phyloP scores from a whole-genome alignment of 2,113 vertebrate species.

The Rallus limicola region DNA sequence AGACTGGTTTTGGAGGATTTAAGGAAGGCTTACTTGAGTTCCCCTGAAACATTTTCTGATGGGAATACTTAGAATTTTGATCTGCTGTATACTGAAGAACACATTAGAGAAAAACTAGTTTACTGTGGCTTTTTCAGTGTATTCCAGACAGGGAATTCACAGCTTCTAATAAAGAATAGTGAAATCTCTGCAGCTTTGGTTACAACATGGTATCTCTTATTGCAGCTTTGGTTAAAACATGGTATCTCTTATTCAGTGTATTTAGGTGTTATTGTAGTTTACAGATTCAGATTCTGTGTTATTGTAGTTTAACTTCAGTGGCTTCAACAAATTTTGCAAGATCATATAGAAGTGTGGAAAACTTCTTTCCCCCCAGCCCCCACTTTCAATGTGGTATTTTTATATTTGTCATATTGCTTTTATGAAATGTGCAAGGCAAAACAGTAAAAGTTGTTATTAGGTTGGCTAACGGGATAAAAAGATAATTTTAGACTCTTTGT shows the following conservation, averaged over 20 bases:
- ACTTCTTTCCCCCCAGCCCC: background rate
- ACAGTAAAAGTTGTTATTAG: conserved; percentile 56
- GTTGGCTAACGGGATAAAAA: conserved; percentile 65
- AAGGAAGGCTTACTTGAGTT: conserved; percentile 44
- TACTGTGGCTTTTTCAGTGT: conserved; percentile 36
- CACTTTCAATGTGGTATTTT: conserved; percentile 53
- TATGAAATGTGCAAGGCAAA: conserved; percentile 42
- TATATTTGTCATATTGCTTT: conserved; percentile 31
- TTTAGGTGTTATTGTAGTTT: no score
- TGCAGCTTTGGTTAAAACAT: background rate
- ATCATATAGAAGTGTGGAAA: conserved; percentile 34
- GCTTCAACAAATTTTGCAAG: background rate
- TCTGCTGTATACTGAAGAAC: conserved; percentile 46
- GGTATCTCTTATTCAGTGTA: background rate
- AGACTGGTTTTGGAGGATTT: conserved; percentile 22
- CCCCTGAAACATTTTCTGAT: conserved; percentile 32
- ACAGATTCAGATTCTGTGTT: background rate
- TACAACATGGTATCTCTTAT: background rate
- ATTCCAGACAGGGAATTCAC: background rate
- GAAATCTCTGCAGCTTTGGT: background rate
- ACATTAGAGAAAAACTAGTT: background rate
- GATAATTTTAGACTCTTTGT: conserved; percentile 40
- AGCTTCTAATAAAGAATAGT: background rate
- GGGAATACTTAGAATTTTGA: conserved; percentile 25
- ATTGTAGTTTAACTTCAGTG: background rate